phyloP scores from a whole-genome alignment of 2,797 vertebrate species.

The Ctenosaura bakeri region DNA sequence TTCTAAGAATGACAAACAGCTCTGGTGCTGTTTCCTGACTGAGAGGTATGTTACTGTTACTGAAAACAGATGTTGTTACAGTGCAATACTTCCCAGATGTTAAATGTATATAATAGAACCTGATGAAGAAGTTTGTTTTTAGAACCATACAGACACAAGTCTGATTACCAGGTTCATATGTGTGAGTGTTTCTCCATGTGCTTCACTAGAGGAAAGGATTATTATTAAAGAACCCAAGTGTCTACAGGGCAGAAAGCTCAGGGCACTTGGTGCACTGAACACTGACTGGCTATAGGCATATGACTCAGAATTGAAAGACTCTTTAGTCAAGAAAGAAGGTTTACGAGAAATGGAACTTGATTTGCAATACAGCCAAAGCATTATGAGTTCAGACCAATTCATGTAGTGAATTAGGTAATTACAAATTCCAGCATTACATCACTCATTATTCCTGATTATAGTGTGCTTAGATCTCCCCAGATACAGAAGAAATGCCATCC shows the following conservation, averaged over 20 bases:
- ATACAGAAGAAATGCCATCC: neutral
- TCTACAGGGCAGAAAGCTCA: neutral
- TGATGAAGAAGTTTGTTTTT: neutral
- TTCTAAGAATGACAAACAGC: fast-evolving
- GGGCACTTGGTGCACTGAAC: neutral
- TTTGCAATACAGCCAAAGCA: neutral
- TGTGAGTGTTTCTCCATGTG: neutral
- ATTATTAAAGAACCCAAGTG: neutral
- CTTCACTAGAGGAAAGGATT: no score
- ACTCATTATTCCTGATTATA: neutral
- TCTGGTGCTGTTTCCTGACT: neutral
- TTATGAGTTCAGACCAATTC: neutral
- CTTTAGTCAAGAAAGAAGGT: neutral
- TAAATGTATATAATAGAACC: neutral
- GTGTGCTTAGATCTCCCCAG: no score
- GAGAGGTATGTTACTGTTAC: fast-evolving
- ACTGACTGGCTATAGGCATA: neutral
- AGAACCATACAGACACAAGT: neutral
- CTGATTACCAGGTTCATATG: neutral
- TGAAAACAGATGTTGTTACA: constrained; percentile 9
- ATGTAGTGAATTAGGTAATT: neutral
- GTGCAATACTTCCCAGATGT: no score
- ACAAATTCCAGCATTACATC: neutral
- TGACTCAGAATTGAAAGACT: neutral
- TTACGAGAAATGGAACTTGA: neutral